Evolutionary conservation across 2,113 vertebrate species (phyloP).

Genomic region (Eudyptes chrysolophus): DNA sequence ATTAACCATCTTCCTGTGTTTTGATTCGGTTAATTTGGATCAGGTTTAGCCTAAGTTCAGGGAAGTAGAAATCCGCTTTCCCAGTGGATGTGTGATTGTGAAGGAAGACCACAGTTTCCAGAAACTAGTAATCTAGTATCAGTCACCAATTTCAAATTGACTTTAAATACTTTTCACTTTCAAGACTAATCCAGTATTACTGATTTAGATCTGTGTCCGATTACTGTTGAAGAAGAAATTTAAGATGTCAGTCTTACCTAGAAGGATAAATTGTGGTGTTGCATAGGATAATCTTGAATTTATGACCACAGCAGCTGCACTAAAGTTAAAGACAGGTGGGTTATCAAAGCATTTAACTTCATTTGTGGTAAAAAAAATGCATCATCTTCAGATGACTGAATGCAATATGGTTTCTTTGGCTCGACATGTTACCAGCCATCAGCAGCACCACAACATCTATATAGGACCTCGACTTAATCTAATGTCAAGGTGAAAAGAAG

Average conservation of each 20-base stretch:
- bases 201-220: neutral
- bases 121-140: neutral
- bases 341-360: neutral
- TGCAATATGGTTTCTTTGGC: neutral
- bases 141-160: neutral
- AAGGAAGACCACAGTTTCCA: neutral
- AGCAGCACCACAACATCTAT: neutral
- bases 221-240: neutral
- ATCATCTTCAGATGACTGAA: neutral
- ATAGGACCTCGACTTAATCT: neutral
- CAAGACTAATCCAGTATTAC: neutral
- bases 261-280: neutral
- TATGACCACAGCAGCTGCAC: neutral
- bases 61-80: neutral
- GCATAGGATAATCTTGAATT: neutral
- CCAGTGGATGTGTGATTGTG: neutral
- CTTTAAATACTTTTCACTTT: neutral
- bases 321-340: neutral
- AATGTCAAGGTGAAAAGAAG: neutral
- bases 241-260: neutral
- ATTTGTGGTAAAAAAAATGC: neutral
- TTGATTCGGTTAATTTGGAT: neutral
- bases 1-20: neutral
- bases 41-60: neutral
- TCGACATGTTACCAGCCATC: neutral